These are phyloP conservation scores for Erebia ligea DNA, from an alignment of 2,888 invertebrate species.

Conservation along the genomic window DNA sequence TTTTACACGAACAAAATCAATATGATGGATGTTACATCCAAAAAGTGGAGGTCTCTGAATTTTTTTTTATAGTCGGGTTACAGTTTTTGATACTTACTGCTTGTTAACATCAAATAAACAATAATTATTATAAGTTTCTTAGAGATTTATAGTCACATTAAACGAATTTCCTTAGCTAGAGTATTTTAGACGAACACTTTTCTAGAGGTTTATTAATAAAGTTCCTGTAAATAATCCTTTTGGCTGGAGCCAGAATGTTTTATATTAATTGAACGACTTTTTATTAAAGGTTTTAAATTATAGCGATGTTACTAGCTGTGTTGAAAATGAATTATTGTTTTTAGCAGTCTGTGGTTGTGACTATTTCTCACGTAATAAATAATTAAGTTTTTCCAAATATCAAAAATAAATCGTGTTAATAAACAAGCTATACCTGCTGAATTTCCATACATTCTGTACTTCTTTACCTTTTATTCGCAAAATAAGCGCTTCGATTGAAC, in stretches of 20 bases:
- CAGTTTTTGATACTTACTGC: too few relatives aligned
- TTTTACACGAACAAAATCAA: too few relatives aligned
- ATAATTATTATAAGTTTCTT: too few relatives aligned
- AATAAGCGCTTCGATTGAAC: not conserved
- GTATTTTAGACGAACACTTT: not conserved
- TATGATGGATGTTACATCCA: too few relatives aligned
- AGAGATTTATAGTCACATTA: too few relatives aligned
- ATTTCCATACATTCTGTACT: not conserved
- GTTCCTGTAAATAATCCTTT: not conserved
- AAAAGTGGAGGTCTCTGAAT: too few relatives aligned
- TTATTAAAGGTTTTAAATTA: not conserved
- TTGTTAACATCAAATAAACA: too few relatives aligned
- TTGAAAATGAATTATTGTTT: not conserved
- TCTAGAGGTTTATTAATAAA: not conserved
- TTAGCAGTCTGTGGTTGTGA: not conserved
- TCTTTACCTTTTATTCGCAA: not conserved
- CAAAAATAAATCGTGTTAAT: too few relatives aligned
- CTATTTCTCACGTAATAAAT: not conserved
- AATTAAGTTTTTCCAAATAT: not conserved
- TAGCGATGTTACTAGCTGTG: not conserved
- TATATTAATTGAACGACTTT: slow-evolving; percentile 4
- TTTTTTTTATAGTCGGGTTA: too few relatives aligned
- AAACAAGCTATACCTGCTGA: not conserved
- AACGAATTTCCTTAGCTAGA: too few relatives aligned
- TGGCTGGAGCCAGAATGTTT: not conserved